A percentile compares a stretch with the other conserved stretches of the same genome.
These are phyloP conservation scores for Calliopsis andreniformis DNA, from an alignment of 1,140 invertebrate species.

Conservation along the genomic window DNA sequence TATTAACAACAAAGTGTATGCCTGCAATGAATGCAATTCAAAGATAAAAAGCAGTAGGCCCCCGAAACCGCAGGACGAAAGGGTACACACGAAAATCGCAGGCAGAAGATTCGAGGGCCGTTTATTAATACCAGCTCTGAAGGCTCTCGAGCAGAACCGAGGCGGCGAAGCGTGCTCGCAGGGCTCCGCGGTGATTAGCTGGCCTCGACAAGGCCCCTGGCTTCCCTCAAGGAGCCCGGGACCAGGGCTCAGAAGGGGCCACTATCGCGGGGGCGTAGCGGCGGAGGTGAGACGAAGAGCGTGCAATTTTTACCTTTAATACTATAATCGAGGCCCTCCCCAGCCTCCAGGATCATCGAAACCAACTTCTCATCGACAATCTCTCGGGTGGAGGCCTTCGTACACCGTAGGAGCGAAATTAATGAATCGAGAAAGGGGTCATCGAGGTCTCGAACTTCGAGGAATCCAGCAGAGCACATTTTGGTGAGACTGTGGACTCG, in stretches of 20 bases:
- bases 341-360: neutral
- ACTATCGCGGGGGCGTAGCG: slow-evolving; percentile 34
- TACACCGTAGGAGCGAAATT: too few species aligned
- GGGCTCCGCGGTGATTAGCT: slow-evolving; percentile 70
- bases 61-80: slow-evolving; percentile 18
- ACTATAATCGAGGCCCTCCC: slow-evolving; percentile 14
- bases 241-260: slow-evolving; percentile 6
- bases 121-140: slow-evolving; percentile 66
- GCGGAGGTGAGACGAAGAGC: slow-evolving; percentile 34
- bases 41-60: slow-evolving; percentile 31
- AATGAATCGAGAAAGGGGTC: neutral
- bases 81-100: slow-evolving; percentile 47
- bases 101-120: slow-evolving; percentile 35
- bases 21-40: slow-evolving; percentile 22
- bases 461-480: neutral
- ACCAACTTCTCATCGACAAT: slow-evolving; percentile 1
- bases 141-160: slow-evolving; percentile 56
- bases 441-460: neutral
- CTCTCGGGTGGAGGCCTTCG: neutral
- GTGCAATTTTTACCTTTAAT: slow-evolving; percentile 63
- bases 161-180: slow-evolving; percentile 67
- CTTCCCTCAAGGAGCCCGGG: slow-evolving; percentile 18
- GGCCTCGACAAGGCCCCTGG: slow-evolving; percentile 50
- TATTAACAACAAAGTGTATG: too few species aligned
- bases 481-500: neutral